Evolutionary conservation across 2,113 vertebrate species (phyloP).

Genomic region (Upupa epops): DNA sequence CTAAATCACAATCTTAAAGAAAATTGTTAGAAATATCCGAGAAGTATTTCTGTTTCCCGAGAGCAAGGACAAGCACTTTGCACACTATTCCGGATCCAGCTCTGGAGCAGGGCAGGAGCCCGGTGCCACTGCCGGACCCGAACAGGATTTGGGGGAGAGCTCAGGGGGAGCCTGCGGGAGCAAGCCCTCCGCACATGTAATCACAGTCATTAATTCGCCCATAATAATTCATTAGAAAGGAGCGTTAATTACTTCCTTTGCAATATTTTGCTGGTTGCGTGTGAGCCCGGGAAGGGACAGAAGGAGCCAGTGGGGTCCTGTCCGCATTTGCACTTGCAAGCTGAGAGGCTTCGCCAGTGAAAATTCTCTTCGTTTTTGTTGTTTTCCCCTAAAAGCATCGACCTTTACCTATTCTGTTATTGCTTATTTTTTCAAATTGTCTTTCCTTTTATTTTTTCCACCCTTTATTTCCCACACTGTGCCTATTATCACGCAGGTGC

Average conservation of each 20-base stretch:
- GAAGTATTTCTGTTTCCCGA: not conserved
- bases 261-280: not conserved
- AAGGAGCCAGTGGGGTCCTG: not conserved
- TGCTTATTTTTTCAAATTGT: not conserved
- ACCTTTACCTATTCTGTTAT: not conserved
- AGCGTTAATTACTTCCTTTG: not conserved
- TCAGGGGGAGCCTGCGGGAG: not conserved
- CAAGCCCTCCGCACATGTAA: not conserved
- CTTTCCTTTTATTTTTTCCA: not conserved
- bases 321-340: not conserved
- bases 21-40: fast-evolving
- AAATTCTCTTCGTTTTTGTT: not conserved
- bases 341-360: not conserved
- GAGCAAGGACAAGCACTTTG: not conserved
- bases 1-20: no score
- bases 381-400: not conserved
- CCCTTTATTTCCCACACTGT: fast-evolving
- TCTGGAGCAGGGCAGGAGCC: not conserved
- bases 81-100: not conserved
- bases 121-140: not conserved
- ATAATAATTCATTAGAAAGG: not conserved
- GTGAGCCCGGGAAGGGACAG: not conserved
- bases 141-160: not conserved
- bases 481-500: not conserved
- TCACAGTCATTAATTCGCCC: not conserved